Evolutionary conservation across 2,113 vertebrate species (phyloP), one percentile per base, ranked within the genome.

Genomic region (Bufo bufo): DNA sequence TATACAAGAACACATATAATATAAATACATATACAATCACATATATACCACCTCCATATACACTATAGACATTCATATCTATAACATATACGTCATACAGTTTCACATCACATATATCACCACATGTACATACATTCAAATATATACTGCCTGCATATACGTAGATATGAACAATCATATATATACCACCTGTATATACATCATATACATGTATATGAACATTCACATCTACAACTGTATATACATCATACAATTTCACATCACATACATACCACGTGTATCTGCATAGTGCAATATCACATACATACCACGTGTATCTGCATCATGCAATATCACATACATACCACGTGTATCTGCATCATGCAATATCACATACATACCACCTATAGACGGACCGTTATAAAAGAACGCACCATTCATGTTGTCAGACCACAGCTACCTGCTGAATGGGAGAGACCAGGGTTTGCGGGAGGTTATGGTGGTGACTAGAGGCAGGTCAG

Each of bases 381-480:
- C n/a, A 43, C 66, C 66, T 66, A 4, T 20, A 43, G 2, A 71
- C 20, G 43, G 7, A 71, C 11, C 17, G 12, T 61, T 61, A 56
- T 56, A 58, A n/a, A 8, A 6, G 6, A 65, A 20, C 80, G 12
- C 66, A 82, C 80, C 80, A n/a, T 50, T n/a, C 80, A 82, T 82
- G 17, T 50, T 65, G 59, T 17, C 16, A 45, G 58, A 63, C 4
- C 33, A n/a, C 59, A 13, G 45, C 59, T 49, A 20, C 16, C 59
- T 14, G 59, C 45, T 49, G 17, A 50, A 66, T 82, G 43, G 78
- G 33, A 81, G 23, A 50, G 49, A 11, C 50, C 5, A 45, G 79
- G 4, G 7, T 6, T 10, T 6, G 59, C 5, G 12, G 45, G 5
- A 65, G 80, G 12, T 13, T 65, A 50, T n/a, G 43, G 11, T 65